Base-by-base conservation (phyloP, 2,888 invertebrate species). In the Priocnemis perturbator region DNA sequence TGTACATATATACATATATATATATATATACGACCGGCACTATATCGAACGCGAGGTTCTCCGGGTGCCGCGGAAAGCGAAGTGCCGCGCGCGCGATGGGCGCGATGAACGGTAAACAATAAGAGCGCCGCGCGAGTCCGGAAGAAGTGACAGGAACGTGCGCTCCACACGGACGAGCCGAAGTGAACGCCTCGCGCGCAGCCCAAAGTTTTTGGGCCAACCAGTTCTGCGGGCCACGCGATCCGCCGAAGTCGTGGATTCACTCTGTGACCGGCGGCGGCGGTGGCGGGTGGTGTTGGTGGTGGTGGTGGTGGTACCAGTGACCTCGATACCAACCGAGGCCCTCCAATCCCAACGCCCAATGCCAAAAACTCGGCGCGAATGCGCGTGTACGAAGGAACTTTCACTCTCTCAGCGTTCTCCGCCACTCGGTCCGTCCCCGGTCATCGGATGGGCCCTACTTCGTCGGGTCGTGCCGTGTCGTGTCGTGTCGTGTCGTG, bases 321-420 rank as follows among this genome's bases (percentile, higher is more conserved):
- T 89, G 89, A 88, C 89, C 89, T 89, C 89, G 88, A 89, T 88
- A 86, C 79, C 77, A 81, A 76, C 76, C 82, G 82, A 81, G 82
- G 78, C 81, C 85, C 83, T 79, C 85, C 86, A 83, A 84, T 85
- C 83, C 78, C 79, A 81, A 84, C 80, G 79, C 81, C 85, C 87
- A 87, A 87, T 87, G 86, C 87, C 87, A 84, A 87, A 87, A 88
- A 85, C 84, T 79, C 79, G 79, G 76, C 82, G 73, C 79, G 73
- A 70, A 76, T 78, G 56, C 61, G 45, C 57, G n/a, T 44, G 69
- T 47, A 72, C 77, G 70, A 73, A 69, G 60, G 77, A 80, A 83
- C 84, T 84, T 83, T 80, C 82, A 82, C 82, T 83, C 82, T 81
- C 78, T 77, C 78, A 67, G 66, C 70, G 67, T 37, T 56, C 26